These are phyloP conservation scores for Anisognathus igniventris DNA, from an alignment of 2,797 vertebrate genomes.

Conservation along the genomic window DNA sequence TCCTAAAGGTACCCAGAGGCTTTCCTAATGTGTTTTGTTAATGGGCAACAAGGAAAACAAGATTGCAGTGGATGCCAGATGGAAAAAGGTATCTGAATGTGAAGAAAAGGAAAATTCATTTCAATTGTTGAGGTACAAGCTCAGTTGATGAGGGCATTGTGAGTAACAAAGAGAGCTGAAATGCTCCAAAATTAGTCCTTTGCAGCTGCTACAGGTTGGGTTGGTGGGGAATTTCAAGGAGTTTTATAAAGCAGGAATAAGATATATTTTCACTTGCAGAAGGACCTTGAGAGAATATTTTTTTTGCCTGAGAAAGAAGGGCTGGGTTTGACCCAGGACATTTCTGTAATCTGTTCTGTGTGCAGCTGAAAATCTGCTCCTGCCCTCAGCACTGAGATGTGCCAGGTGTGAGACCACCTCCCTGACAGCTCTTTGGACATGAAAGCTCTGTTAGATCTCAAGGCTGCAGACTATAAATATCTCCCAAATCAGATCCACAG, in stretches of 20 bases:
- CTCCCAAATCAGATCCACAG: neutral
- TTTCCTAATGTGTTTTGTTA: neutral
- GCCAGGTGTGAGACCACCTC: neutral
- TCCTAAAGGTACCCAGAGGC: neutral
- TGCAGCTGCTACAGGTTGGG: fast-evolving
- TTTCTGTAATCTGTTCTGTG: neutral
- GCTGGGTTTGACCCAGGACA: fast-evolving
- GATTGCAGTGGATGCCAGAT: neutral
- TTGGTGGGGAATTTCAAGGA: neutral
- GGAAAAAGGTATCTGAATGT: neutral
- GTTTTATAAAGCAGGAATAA: neutral
- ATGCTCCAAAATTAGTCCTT: neutral
- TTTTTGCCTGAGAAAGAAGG: neutral
- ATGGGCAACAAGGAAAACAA: neutral
- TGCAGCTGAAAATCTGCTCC: neutral
- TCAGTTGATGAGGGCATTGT: neutral
- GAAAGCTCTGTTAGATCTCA: neutral
- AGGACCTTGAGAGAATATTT: neutral
- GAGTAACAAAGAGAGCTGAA: neutral
- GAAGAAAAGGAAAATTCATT: neutral
- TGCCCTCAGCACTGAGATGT: neutral
- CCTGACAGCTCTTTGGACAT: neutral
- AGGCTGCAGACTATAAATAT: neutral
- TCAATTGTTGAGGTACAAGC: neutral
- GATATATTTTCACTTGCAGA: neutral